Evolutionary conservation across 2,888 invertebrate genomes (phyloP).

Genomic region (Lasioglossum oenotherae): DNA sequence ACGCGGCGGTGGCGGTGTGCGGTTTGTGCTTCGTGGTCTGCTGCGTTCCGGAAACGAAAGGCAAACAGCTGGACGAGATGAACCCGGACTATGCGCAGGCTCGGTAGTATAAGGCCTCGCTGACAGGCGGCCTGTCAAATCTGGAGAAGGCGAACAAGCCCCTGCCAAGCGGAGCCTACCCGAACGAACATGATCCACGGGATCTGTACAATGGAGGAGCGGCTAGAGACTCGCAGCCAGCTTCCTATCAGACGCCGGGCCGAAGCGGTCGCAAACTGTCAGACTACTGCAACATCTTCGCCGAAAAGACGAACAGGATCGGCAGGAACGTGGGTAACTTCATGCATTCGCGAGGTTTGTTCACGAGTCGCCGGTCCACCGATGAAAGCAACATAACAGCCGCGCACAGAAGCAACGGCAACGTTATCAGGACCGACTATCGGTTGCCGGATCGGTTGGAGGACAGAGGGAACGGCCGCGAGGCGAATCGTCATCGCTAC

Average conservation of each 20-base stretch:
- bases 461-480: neutral
- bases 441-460: slow-evolving; percentile 8
- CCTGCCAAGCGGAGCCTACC: slow-evolving; percentile 78
- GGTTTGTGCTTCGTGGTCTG: slow-evolving; percentile 94
- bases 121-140: slow-evolving; percentile 82
- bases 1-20: slow-evolving; percentile 92
- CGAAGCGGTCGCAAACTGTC: slow-evolving; percentile 69
- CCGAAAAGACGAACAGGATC: slow-evolving; percentile 79
- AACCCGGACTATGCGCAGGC: slow-evolving; percentile 88
- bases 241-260: slow-evolving; percentile 18
- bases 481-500: slow-evolving; percentile 13
- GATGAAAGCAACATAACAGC: slow-evolving; percentile 34
- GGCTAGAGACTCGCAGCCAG: slow-evolving; percentile 9
- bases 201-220: slow-evolving; percentile 68
- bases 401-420: slow-evolving; percentile 56
- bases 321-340: slow-evolving; percentile 77
- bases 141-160: slow-evolving; percentile 81
- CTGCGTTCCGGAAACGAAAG: slow-evolving; percentile 96
- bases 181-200: slow-evolving; percentile 78
- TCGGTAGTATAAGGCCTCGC: slow-evolving; percentile 84
- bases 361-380: slow-evolving; percentile 51
- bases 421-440: slow-evolving; percentile 53
- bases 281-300: slow-evolving; percentile 79
- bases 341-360: slow-evolving; percentile 73
- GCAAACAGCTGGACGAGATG: slow-evolving; percentile 95